These are phyloP conservation scores for Synanceia verrucosa DNA, from an alignment of 2,797 vertebrate species.

Conservation along the genomic window DNA sequence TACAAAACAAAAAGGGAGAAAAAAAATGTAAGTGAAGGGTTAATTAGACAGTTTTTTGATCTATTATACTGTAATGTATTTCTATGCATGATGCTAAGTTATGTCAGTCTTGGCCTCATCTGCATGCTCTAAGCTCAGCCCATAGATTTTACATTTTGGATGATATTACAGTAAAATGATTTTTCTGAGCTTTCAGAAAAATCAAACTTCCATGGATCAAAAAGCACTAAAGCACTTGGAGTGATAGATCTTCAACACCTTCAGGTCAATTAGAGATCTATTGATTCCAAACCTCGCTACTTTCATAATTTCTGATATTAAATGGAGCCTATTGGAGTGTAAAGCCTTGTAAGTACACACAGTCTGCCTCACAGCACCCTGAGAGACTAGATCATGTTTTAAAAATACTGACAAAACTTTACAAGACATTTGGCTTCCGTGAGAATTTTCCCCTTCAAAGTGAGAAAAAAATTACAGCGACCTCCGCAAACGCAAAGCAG, in stretches of 20 bases:
- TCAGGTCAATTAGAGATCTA: slow-evolving; percentile 15
- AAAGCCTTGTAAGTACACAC: neutral
- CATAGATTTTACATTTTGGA: too few relatives aligned
- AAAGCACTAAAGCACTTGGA: neutral
- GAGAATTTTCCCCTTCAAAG: slow-evolving; percentile 29
- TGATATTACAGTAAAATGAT: too few relatives aligned
- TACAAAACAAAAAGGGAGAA: too few relatives aligned
- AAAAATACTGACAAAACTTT: slow-evolving; percentile 22
- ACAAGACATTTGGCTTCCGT: slow-evolving; percentile 10
- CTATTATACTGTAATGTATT: too few relatives aligned
- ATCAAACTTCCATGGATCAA: too few relatives aligned
- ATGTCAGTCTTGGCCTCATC: too few relatives aligned
- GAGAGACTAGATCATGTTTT: slow-evolving; percentile 13
- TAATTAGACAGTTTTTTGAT: too few relatives aligned
- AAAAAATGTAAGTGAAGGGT: too few relatives aligned
- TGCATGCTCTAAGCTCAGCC: too few relatives aligned
- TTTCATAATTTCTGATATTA: slow-evolving; percentile 9
- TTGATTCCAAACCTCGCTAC: neutral
- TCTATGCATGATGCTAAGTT: too few relatives aligned
- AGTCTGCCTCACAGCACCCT: slow-evolving; percentile 9
- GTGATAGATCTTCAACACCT: neutral
- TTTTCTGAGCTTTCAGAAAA: too few relatives aligned
- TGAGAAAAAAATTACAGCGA: slow-evolving; percentile 3
- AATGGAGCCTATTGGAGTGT: neutral
- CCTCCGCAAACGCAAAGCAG: neutral